A percentile compares a stretch with the other conserved stretches of the same genome.
Conservation (phyloP, 2,113 vertebrate genomes). For the Anguilla japonica region DNA sequence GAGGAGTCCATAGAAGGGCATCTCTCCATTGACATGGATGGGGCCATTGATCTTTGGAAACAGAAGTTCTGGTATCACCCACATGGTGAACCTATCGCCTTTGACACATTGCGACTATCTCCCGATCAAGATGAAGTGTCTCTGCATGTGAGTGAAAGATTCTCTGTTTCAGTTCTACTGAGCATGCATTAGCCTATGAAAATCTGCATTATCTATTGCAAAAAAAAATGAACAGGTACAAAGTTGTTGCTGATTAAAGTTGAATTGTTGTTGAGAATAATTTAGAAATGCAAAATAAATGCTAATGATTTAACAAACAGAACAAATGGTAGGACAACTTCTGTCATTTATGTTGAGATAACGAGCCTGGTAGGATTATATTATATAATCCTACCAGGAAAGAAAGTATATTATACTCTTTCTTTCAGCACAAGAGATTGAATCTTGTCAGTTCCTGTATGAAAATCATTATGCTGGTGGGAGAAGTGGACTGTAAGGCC, state of each 20-base stretch:
- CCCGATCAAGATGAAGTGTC: conserved; percentile 74
- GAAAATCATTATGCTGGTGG: conserved; percentile 82
- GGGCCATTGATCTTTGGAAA: conserved; percentile 48
- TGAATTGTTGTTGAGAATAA: not conserved
- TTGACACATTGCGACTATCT: conserved; percentile 65
- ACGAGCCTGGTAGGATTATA: not conserved
- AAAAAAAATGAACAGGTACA: not conserved
- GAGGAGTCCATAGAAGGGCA: conserved; percentile 55
- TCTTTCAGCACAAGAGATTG: conserved; percentile 79
- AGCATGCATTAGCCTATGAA: no score
- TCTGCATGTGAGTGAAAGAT: conserved; percentile 73
- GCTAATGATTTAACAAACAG: not conserved
- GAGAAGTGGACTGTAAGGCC: conserved; percentile 77
- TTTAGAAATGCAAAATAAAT: no score
- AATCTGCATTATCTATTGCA: not conserved
- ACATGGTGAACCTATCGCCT: conserved; percentile 59
- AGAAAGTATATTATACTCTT: no score
- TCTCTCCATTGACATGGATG: conserved; percentile 77
- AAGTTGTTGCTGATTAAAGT: not conserved
- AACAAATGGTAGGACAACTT: not conserved
- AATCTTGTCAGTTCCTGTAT: conserved; percentile 78
- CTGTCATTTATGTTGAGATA: not conserved
- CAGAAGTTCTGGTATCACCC: conserved; percentile 72
- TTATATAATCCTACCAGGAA: no score
- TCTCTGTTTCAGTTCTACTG: not conserved